Conservation (phyloP, 2,888 invertebrate species). For the Polyommatus icarus region DNA sequence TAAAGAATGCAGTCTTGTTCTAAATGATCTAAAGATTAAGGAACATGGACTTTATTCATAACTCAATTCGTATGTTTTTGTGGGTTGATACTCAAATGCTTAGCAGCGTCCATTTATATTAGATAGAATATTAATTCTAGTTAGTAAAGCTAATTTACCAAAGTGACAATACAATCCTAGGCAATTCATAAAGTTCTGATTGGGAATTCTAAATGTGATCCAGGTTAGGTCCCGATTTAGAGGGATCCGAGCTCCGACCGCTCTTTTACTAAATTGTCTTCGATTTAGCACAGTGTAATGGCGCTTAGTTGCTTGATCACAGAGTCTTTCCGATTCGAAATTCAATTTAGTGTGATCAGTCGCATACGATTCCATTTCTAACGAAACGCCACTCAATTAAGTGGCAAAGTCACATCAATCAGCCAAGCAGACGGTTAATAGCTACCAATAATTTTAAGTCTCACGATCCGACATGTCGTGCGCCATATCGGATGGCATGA, state of each 20-base stretch:
- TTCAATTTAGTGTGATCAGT: not conserved
- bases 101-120: no score
- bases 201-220: not conserved
- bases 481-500: not conserved
- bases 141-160: not conserved
- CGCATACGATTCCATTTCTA: not conserved
- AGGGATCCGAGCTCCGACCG: not conserved
- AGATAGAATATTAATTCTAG: no score
- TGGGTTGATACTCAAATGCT: no score
- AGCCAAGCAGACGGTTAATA: not conserved
- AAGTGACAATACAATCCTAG: not conserved
- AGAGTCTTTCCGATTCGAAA: not conserved
- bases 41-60: no score
- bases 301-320: conserved; percentile 7
- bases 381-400: not conserved
- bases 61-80: no score
- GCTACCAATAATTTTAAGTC: not conserved
- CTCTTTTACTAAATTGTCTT: conserved; percentile 15
- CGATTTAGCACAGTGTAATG: not conserved
- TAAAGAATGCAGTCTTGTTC: no score
- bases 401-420: not conserved
- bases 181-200: not conserved
- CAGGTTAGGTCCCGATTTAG: conserved; percentile 16
- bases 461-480: not conserved
- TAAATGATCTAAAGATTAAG: no score